phyloP scores from a whole-genome alignment of 2,113 vertebrate species.

The Hoplias malabaricus region DNA sequence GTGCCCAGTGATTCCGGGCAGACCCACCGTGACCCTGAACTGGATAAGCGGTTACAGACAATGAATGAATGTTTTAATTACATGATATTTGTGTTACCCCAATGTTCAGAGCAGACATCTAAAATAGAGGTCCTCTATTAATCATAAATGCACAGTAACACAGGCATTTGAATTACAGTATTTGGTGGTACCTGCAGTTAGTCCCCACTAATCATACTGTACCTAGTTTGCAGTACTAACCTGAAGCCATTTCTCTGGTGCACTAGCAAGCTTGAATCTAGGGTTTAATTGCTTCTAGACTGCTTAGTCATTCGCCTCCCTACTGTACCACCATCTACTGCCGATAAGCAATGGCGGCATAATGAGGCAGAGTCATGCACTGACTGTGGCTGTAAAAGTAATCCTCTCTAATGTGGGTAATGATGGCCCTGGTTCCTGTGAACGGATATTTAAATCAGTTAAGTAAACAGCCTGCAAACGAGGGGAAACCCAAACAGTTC shows the following conservation, averaged over 20 bases:
- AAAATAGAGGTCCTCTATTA: too few relatives aligned
- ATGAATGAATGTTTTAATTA: too few relatives aligned
- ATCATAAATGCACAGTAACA: not conserved
- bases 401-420: not conserved
- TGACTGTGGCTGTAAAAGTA: not conserved
- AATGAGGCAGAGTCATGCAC: conserved; percentile 7
- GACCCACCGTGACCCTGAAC: too few relatives aligned
- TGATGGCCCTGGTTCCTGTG: not conserved
- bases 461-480: not conserved
- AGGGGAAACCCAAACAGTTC: not conserved
- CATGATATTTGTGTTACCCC: too few relatives aligned
- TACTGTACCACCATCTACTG: conserved; percentile 7
- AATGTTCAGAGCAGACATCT: too few relatives aligned
- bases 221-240: not conserved
- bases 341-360: conserved; percentile 1
- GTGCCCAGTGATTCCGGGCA: too few relatives aligned
- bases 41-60: too few relatives aligned
- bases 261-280: not conserved
- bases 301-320: conserved; percentile 36
- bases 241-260: conserved; percentile 1
- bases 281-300: conserved; percentile 37
- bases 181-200: conserved; percentile 8
- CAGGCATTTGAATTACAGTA: not conserved
- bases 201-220: not conserved
- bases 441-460: not conserved